phyloP scores from a whole-genome alignment of 1,140 invertebrate genomes.

The Leptopilina clavipes region DNA sequence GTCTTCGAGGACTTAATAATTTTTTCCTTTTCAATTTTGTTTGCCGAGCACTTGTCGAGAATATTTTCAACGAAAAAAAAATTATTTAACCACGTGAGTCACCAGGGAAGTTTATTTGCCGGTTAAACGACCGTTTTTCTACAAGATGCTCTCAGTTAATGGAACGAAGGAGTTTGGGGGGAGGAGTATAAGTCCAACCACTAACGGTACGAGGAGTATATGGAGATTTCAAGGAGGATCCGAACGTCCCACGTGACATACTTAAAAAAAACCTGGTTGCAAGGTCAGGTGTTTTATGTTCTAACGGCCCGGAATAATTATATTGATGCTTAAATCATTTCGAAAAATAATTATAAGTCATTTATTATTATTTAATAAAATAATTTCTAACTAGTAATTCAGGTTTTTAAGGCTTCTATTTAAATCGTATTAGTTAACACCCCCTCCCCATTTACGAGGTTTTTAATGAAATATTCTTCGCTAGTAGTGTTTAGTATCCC shows the following conservation, averaged over 20 bases:
- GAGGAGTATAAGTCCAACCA: background rate
- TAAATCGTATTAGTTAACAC: too few species aligned
- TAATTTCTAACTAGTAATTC: too few species aligned
- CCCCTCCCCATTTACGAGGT: too few species aligned
- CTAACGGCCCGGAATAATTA: constrained; percentile 9
- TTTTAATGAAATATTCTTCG: too few species aligned
- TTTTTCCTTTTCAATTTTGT: background rate
- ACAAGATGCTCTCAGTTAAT: background rate
- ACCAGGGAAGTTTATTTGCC: constrained; percentile 21
- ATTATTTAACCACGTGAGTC: constrained; percentile 27
- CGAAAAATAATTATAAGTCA: too few species aligned
- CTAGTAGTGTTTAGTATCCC: too few species aligned
- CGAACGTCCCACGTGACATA: constrained; percentile 24
- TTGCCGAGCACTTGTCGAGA: background rate
- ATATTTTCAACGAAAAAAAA: background rate
- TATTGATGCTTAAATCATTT: background rate
- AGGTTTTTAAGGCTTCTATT: too few species aligned
- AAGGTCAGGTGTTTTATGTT: constrained; percentile 13
- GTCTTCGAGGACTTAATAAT: background rate
- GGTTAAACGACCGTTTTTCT: constrained; percentile 5
- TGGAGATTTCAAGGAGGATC: constrained; percentile 16
- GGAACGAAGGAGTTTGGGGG: background rate
- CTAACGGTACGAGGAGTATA: constrained; percentile 32
- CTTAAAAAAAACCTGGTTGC: constrained; percentile 25
- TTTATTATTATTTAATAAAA: too few species aligned